phyloP scores from a whole-genome alignment of 2,113 vertebrate genomes.

The Entosphenus tridentatus region DNA sequence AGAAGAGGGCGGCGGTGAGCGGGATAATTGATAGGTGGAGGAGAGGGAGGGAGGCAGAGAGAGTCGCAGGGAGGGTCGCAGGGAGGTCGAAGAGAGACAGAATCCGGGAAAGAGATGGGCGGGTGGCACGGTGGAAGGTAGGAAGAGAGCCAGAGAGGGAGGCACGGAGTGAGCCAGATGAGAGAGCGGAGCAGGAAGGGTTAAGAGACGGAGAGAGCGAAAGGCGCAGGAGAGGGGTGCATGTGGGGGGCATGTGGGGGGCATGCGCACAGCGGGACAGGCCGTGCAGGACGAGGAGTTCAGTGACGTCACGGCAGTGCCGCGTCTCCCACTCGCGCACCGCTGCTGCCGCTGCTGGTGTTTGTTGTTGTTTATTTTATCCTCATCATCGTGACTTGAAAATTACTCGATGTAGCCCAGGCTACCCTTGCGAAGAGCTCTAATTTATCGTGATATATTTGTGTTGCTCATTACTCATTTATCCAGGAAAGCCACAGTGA shows the following conservation, averaged over 20 bases:
- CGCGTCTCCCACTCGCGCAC: no score
- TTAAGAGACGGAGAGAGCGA: not conserved
- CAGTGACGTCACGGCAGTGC: no score
- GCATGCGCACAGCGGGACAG: no score
- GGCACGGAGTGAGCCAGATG: not conserved
- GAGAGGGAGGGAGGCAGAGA: constrained; percentile 2
- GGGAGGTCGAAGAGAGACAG: not conserved
- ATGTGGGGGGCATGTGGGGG: not conserved
- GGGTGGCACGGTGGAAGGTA: not conserved
- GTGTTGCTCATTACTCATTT: no score
- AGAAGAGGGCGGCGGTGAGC: not conserved
- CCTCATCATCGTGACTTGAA: no score
- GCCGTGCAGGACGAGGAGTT: no score
- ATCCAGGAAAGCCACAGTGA: no score
- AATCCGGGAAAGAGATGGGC: not conserved
- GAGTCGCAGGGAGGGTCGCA: not conserved
- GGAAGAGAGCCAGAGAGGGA: not conserved
- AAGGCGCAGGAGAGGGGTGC: not conserved
- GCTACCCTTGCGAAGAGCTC: no score
- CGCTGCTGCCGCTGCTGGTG: no score
- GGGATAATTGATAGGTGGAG: not conserved
- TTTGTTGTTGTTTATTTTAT: no score
- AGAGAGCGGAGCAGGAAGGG: not conserved
- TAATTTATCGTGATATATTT: no score
- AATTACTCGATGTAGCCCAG: no score